These are phyloP conservation scores for Paramuricea clavata DNA, from an alignment of 92 coral and sea anemone species.

Conservation along the genomic window DNA sequence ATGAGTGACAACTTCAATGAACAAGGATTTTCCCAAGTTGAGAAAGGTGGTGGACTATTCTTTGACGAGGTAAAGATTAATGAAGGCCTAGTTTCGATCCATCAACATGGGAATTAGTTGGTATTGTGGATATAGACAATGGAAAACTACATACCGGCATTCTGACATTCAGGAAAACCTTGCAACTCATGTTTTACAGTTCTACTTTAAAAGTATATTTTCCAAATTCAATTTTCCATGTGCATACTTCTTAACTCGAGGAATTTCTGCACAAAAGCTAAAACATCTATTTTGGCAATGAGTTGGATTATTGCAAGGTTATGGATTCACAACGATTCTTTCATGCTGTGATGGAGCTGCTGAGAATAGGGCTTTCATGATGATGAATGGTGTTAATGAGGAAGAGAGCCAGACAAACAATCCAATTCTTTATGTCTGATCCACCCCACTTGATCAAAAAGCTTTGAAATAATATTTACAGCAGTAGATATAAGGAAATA, in stretches of 20 bases:
- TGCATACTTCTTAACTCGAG: slow-evolving; percentile 54
- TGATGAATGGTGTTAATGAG: slow-evolving; percentile 62
- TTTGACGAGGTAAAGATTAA: slow-evolving; percentile 4
- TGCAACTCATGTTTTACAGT: slow-evolving; percentile 72
- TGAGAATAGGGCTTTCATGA: slow-evolving; percentile 63
- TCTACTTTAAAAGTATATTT: slow-evolving; percentile 61
- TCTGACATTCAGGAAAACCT: neutral
- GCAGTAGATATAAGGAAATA: slow-evolving; percentile 62
- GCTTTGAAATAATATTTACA: slow-evolving; percentile 62
- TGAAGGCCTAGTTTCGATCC: neutral
- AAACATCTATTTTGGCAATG: slow-evolving; percentile 74
- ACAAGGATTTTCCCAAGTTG: neutral
- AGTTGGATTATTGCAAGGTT: slow-evolving; percentile 66
- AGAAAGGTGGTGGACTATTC: neutral
- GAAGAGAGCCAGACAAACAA: slow-evolving; percentile 49
- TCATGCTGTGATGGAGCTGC: slow-evolving; percentile 74
- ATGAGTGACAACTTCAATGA: neutral
- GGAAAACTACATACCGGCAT: neutral
- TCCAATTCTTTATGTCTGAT: slow-evolving; percentile 70
- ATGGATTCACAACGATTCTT: slow-evolving; percentile 52
- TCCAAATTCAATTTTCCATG: slow-evolving; percentile 65
- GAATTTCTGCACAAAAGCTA: slow-evolving; percentile 50
- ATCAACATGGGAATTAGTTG: neutral
- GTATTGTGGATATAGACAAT: slow-evolving; percentile 3
- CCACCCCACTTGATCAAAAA: slow-evolving; percentile 72